Conservation (phyloP, 1,140 invertebrate species). For the Aphelenchoides besseyi region DNA sequence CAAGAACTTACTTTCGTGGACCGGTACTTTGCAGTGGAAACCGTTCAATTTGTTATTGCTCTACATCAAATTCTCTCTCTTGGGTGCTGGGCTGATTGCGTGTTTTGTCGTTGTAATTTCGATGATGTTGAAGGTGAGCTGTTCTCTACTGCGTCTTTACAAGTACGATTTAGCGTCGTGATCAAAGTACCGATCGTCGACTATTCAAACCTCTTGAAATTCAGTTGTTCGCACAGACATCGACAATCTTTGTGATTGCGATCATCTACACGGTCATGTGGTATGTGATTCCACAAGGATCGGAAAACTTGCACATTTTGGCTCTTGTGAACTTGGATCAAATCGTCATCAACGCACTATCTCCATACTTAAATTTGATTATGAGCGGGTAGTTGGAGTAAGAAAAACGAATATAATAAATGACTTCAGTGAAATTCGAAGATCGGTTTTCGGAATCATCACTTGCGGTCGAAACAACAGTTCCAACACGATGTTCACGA, state of each 20-base stretch:
- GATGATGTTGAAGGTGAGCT: neutral
- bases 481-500: too few relatives aligned
- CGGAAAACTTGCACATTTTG: constrained; percentile 2
- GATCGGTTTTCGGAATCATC: neutral
- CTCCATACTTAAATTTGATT: constrained; percentile 7
- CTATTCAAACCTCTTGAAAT: constrained; percentile 10
- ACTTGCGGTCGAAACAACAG: neutral
- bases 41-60: neutral
- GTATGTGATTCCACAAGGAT: neutral
- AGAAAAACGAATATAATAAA: neutral
- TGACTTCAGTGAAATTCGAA: constrained; percentile 4
- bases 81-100: neutral
- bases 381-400: neutral
- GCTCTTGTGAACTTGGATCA: constrained; percentile 13
- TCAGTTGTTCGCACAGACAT: neutral
- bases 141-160: neutral
- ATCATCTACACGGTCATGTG: constrained; percentile 3
- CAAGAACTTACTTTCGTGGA: neutral
- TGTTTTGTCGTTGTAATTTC: neutral
- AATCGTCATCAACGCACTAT: neutral
- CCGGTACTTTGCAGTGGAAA: neutral
- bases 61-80: neutral
- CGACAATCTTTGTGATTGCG: constrained; percentile 5
- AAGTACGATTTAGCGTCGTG: neutral
- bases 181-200: neutral